Percentiles rank a stretch among this genome's conserved stretches.
Conservation (phyloP, 2,797 vertebrate species). For the Schizothorax lantsangensis region DNA sequence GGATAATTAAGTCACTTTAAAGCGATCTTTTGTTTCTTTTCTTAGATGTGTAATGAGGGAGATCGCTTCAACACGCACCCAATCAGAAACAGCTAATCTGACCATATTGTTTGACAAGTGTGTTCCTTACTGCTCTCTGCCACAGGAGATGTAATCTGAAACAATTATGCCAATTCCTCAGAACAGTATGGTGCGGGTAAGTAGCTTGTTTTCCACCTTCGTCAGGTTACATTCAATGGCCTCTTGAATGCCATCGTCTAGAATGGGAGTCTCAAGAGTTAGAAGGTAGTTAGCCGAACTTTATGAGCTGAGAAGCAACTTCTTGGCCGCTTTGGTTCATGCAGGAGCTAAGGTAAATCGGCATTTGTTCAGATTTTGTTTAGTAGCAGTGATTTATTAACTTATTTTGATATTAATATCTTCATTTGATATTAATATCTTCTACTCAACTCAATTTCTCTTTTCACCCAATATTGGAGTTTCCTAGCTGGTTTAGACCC, state of each 20-base stretch:
- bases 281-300: conserved; percentile 61
- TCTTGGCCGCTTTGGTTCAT: conserved; percentile 13
- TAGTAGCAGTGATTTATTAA: not conserved
- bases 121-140: conserved; percentile 79
- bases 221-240: conserved; percentile 79
- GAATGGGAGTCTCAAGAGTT: conserved; percentile 58
- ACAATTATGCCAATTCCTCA: conserved; percentile 81
- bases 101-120: conserved; percentile 84
- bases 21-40: conserved; percentile 79
- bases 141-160: conserved; percentile 82
- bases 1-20: conserved; percentile 80
- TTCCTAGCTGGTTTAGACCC: not conserved
- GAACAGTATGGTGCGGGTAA: conserved; percentile 82
- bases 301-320: conserved; percentile 53
- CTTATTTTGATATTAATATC: not conserved
- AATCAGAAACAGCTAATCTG: conserved; percentile 86
- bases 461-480: not conserved
- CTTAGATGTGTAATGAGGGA: conserved; percentile 77
- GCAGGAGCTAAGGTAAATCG: not conserved
- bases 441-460: not conserved
- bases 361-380: not conserved
- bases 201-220: conserved; percentile 74
- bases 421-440: not conserved
- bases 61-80: conserved; percentile 79
- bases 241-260: conserved; percentile 65